Evolutionary conservation across 2,113 vertebrate species (phyloP).

Genomic region (Eira barbara): DNA sequence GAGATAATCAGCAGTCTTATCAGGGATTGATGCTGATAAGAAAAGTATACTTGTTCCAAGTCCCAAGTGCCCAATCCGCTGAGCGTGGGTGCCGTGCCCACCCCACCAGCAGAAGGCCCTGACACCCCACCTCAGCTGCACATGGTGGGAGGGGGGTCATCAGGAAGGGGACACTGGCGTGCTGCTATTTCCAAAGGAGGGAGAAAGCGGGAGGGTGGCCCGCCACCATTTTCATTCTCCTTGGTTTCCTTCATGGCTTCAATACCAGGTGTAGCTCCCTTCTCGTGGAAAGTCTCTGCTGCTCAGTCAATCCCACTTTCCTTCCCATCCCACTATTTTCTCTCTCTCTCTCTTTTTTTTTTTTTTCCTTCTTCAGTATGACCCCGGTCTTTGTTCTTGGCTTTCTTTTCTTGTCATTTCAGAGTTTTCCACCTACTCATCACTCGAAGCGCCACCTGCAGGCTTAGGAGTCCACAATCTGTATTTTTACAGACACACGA

Average conservation of each 20-base stretch:
- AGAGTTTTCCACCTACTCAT: neutral
- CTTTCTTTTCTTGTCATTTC: neutral
- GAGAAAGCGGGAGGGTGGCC: no score
- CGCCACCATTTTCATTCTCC: neutral
- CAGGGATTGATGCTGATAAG: neutral
- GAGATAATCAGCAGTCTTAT: neutral
- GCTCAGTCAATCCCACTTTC: no score
- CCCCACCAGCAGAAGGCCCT: no score
- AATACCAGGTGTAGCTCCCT: neutral
- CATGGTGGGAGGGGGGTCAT: neutral
- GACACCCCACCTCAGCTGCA: neutral
- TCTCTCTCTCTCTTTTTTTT: neutral
- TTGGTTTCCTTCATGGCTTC: neutral
- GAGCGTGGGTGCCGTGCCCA: neutral
- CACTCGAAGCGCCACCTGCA: neutral
- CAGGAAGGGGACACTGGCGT: neutral
- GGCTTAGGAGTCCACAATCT: neutral
- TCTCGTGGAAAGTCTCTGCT: neutral
- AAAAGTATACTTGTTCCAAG: neutral
- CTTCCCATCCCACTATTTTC: neutral
- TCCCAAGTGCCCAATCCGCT: neutral
- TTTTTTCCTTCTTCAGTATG: neutral
- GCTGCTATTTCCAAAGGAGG: neutral
- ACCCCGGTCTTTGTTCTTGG: neutral
- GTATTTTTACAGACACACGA: neutral